Percentiles rank a stretch among this genome's conserved stretches.
phyloP scores from a whole-genome alignment of 1,140 invertebrate species.

The Halictus rubicundus region DNA sequence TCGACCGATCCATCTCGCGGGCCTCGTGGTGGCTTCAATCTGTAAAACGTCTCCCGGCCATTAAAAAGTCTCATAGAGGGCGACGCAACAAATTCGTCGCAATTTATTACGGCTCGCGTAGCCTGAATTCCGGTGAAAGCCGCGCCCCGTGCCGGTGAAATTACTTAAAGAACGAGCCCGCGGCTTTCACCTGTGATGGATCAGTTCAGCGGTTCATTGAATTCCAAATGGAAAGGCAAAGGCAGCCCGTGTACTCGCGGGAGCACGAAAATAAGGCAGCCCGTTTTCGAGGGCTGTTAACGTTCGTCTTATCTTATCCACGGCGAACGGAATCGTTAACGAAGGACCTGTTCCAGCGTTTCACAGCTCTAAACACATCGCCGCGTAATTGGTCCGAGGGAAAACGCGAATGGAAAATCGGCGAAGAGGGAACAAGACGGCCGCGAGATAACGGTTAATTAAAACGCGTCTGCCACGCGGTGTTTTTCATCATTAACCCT shows the following conservation, averaged over 20 bases:
- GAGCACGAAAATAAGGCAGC: too few species aligned
- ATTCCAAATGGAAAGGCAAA: slow-evolving; percentile 31
- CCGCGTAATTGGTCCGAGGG: slow-evolving; percentile 3
- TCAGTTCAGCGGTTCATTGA: slow-evolving; percentile 35
- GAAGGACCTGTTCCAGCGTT: background rate
- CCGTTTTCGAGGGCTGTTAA: slow-evolving; percentile 32
- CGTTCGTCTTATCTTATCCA: slow-evolving; percentile 20
- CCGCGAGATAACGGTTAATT: background rate
- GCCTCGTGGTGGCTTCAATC: background rate
- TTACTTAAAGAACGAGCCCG: slow-evolving; percentile 4
- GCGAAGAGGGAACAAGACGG: background rate
- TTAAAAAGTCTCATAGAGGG: too few species aligned
- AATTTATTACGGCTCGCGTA: slow-evolving; percentile 7
- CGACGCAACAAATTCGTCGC: slow-evolving; percentile 25
- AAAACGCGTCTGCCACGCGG: background rate
- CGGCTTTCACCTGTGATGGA: background rate
- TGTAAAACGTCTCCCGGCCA: background rate
- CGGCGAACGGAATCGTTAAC: slow-evolving; percentile 31
- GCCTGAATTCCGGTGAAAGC: slow-evolving; percentile 5
- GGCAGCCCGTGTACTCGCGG: too few species aligned
- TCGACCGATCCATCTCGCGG: background rate
- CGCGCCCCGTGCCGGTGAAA: slow-evolving; percentile 7
- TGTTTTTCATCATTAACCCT: background rate
- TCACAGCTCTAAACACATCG: background rate
- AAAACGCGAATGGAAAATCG: background rate